Conservation (phyloP, 2,797 vertebrate species). For the Sebastes diaconus region DNA sequence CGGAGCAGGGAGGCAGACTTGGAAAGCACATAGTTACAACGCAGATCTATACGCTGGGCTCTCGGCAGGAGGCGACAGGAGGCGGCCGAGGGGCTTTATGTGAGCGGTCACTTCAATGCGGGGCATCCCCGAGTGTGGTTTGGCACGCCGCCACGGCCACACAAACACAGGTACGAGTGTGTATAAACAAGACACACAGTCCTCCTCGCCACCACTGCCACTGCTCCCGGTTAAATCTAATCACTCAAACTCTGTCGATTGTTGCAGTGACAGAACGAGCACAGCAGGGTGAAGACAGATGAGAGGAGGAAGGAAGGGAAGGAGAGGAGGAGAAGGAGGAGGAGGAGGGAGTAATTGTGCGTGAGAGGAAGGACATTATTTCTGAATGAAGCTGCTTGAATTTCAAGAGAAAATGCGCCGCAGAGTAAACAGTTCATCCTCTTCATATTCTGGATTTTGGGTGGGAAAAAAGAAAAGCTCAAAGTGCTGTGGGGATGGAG, state of each 20-base stretch:
- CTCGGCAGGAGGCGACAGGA: constrained; percentile 25
- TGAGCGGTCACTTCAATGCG: constrained; percentile 65
- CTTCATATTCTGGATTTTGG: neutral
- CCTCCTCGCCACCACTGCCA: neutral
- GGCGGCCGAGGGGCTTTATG: constrained; percentile 1
- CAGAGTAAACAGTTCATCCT: constrained; percentile 9
- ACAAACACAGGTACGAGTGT: constrained; percentile 30
- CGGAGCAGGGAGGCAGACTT: constrained; percentile 75
- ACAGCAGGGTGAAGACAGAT: neutral
- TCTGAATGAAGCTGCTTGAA: constrained; percentile 25
- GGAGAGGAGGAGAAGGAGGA: neutral
- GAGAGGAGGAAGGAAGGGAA: neutral
- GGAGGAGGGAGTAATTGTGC: neutral
- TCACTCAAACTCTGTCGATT: constrained; percentile 45
- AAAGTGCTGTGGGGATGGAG: neutral
- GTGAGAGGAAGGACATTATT: neutral
- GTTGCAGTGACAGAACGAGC: neutral
- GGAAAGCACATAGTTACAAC: constrained; percentile 81
- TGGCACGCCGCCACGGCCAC: constrained; percentile 49
- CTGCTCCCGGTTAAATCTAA: constrained; percentile 55
- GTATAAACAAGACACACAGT: constrained; percentile 38
- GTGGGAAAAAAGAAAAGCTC: neutral
- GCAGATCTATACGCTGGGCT: constrained; percentile 67
- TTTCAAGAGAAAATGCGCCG: neutral
- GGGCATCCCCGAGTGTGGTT: constrained; percentile 66